A percentile compares a stretch with the other conserved stretches of the same genome.
phyloP scores from a whole-genome alignment of 2,888 invertebrate species.

The Diaprepes abbreviatus region DNA sequence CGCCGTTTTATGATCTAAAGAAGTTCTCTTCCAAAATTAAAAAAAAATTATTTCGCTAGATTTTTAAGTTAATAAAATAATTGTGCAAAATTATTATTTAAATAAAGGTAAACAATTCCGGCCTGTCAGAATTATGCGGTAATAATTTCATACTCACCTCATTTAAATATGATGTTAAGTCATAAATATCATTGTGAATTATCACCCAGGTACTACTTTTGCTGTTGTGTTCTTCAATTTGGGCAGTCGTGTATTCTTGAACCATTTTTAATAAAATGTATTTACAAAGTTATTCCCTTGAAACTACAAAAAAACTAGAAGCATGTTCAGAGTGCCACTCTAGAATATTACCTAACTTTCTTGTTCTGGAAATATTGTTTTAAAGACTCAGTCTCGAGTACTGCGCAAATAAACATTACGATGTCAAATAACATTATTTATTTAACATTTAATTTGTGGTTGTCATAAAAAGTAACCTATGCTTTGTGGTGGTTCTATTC shows the following conservation, averaged over 20 bases:
- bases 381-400: neutral
- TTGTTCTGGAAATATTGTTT: no score
- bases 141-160: constrained; percentile 76
- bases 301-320: neutral
- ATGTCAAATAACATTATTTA: neutral
- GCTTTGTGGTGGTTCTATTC: no score
- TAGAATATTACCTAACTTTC: no score
- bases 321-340: constrained; percentile 1
- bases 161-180: constrained; percentile 82
- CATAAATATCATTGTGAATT: constrained; percentile 84
- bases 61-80: no score
- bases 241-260: constrained; percentile 70
- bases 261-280: constrained; percentile 35
- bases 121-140: no score
- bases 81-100: no score
- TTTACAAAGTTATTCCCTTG: neutral
- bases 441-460: no score
- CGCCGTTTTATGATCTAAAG: no score
- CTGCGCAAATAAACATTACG: constrained; percentile 2
- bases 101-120: no score
- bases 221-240: constrained; percentile 78
- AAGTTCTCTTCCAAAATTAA: no score
- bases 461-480: no score
- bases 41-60: no score
- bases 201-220: constrained; percentile 78